Evolutionary conservation across 2,888 invertebrate species (phyloP).

Genomic region (Callosobruchus maculatus): DNA sequence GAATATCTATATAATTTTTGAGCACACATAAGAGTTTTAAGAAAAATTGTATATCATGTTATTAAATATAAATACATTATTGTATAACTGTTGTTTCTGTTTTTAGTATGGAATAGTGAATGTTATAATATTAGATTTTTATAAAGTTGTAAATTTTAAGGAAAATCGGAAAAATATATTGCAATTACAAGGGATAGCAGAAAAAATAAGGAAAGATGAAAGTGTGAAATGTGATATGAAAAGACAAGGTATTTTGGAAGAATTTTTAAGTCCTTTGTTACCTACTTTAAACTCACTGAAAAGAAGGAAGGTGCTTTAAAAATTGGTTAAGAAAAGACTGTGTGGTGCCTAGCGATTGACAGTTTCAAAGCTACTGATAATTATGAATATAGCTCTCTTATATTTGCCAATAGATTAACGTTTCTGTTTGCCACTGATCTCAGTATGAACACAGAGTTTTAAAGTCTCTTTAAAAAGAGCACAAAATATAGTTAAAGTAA

Average conservation of each 20-base stretch:
- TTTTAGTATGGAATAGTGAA: conserved; percentile 33
- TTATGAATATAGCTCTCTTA: conserved; percentile 38
- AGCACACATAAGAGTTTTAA: background rate
- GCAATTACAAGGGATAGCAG: conserved; percentile 22
- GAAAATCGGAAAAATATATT: conserved; percentile 14
- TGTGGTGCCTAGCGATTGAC: conserved; percentile 44
- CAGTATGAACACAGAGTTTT: conserved; percentile 41
- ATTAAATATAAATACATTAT: conserved; percentile 11
- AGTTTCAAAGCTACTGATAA: conserved; percentile 30
- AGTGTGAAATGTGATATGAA: conserved; percentile 33
- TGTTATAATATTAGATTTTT: conserved; percentile 17
- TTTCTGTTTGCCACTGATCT: conserved; percentile 38
- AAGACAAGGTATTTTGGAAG: conserved; percentile 41
- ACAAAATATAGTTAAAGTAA: background rate
- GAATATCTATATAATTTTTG: background rate
- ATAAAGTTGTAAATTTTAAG: background rate
- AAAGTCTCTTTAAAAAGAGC: conserved; percentile 3
- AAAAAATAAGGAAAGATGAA: conserved; percentile 23
- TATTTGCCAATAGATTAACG: conserved; percentile 23
- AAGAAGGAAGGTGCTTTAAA: conserved; percentile 31
- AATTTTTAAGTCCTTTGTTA: conserved; percentile 26
- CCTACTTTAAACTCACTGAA: conserved; percentile 16
- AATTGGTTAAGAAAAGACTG: conserved; percentile 44
- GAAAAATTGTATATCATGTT: conserved; percentile 13
- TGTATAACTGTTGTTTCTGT: conserved; percentile 20